Base-by-base conservation (phyloP, 2,888 invertebrate genomes). In the Ornithoptera alexandrae region DNA sequence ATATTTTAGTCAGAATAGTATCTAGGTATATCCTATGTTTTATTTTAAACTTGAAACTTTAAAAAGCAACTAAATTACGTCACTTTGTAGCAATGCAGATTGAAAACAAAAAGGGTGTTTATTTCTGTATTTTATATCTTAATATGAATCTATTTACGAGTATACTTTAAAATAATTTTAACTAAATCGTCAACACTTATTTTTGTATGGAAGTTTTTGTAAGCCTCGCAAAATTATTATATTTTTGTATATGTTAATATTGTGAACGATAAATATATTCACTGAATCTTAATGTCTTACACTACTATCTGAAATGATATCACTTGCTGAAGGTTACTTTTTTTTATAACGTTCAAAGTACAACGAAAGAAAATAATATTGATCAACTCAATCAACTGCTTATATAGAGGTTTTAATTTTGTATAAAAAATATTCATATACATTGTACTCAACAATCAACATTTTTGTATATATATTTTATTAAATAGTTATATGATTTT, bases 11-110 rank as follows among this genome's bases (percentile, higher is more conserved):
- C 15, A 17, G 2, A 46, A 46, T 12, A 12, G 46, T 15, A 15
- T 15, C 15, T 15, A 15, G 1, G 46, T 46, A 46, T 46, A 46
- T 15, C 2, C 15, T 12, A 46, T 53, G 53, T 53, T 53, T n/a
- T n/a, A 4, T 53, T 53, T 53, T 53, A n/a, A 3, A n/a, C 18
- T 53, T n/a, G 18, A 53, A 53, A 53, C 18, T 53, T 18, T n/a
- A 8, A 53, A 18, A 6, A n/a, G n/a, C 53, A 12, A 6, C n/a
- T n/a, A 61, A n/a, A 57, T 65, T 62, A 62, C 57, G 57, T 57
- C 22, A 62, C 66, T 69, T 62, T 69, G 56, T 65, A 62, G 62
- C 69, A 62, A 58, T 65, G 58, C 58, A 50, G 65, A 65, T 64
- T 64, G 57, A 62, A 17, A 24, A 60, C 24, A 20, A 30, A 61